Conservation (phyloP, 1,140 invertebrate species). For the Samia ricini region DNA sequence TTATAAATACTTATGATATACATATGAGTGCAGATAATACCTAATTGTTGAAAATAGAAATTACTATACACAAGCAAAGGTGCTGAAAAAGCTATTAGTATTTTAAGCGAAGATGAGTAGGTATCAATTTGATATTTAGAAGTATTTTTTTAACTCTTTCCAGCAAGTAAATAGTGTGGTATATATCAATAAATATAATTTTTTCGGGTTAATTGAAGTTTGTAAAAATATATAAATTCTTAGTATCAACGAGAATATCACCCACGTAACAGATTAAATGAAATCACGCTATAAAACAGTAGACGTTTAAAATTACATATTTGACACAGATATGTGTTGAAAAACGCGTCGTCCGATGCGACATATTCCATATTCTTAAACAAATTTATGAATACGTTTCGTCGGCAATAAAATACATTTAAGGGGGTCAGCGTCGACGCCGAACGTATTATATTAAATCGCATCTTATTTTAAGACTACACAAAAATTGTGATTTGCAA, state of each 20-base stretch:
- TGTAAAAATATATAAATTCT: neutral
- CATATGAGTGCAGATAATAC: too few relatives aligned
- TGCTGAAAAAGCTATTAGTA: too few relatives aligned
- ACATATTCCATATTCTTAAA: conserved; percentile 11
- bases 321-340: conserved; percentile 57
- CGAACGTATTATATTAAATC: conserved; percentile 51
- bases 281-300: conserved; percentile 2
- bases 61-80: too few relatives aligned
- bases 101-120: too few relatives aligned
- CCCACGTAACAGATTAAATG: neutral
- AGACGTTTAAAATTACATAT: conserved; percentile 9
- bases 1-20: too few relatives aligned
- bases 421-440: conserved; percentile 51
- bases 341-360: conserved; percentile 33
- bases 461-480: conserved; percentile 24
- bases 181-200: too few relatives aligned
- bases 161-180: too few relatives aligned
- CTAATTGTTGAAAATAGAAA: too few relatives aligned
- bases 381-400: conserved; percentile 51
- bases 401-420: conserved; percentile 48
- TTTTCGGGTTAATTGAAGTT: too few relatives aligned
- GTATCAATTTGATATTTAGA: too few relatives aligned
- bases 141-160: too few relatives aligned
- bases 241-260: neutral
- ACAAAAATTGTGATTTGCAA: too few relatives aligned